Percentiles rank a stretch among this genome's conserved stretches.
Evolutionary conservation across 2,797 vertebrate species (phyloP).

Genomic region (Ficedula albicollis): DNA sequence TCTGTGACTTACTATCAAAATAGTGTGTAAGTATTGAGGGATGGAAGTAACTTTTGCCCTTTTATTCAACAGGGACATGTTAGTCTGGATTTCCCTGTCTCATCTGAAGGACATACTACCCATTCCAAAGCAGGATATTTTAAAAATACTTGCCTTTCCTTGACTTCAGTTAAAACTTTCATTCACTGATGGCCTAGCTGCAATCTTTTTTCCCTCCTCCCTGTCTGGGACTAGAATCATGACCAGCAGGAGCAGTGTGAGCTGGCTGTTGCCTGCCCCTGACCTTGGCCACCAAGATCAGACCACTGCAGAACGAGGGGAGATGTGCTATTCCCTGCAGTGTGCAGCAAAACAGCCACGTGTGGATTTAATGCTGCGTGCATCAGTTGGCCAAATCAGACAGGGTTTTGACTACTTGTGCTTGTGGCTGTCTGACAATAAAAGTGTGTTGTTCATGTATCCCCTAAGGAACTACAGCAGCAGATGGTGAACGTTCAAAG

Average conservation of each 20-base stretch:
- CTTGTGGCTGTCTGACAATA: background rate
- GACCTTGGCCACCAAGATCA: background rate
- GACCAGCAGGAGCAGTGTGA: background rate
- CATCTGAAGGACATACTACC: background rate
- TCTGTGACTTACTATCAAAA: background rate
- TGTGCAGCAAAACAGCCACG: accelerated
- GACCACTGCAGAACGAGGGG: background rate
- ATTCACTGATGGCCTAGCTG: background rate
- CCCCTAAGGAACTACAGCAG: background rate
- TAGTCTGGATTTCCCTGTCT: background rate
- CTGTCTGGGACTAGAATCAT: background rate
- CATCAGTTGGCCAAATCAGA: background rate
- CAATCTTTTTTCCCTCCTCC: background rate
- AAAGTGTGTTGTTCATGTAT: background rate
- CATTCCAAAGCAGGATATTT: background rate
- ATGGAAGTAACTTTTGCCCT: background rate
- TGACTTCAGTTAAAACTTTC: background rate
- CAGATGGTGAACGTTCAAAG: background rate
- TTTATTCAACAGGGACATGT: background rate
- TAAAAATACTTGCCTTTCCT: background rate
- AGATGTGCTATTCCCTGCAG: background rate
- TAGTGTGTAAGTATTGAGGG: background rate
- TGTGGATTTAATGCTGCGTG: background rate
- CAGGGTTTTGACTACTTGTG: background rate
- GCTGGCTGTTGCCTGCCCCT: background rate